Percentiles rank a stretch among this genome's conserved stretches.
Conservation (phyloP, 2,888 invertebrate genomes). For the Machimus atricapillus region DNA sequence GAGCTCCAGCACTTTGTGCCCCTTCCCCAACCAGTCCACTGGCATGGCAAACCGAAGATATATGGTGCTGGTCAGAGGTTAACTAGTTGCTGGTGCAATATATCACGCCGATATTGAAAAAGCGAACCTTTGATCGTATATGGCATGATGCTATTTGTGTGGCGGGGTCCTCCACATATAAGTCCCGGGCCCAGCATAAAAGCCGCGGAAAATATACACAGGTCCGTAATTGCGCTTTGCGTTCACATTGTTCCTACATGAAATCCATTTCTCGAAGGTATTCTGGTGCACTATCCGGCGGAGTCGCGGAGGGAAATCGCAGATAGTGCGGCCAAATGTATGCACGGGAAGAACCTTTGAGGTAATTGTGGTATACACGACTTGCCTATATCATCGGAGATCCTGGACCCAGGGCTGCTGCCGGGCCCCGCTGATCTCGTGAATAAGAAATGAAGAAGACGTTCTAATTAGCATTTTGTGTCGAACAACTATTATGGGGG, state of each 20-base stretch:
- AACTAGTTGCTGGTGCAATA: conserved; percentile 47
- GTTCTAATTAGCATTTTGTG: conserved; percentile 45
- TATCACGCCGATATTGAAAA: conserved; percentile 46
- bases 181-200: neutral
- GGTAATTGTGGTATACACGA: conserved; percentile 44
- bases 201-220: neutral
- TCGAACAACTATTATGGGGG: conserved; percentile 40
- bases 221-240: conserved; percentile 21
- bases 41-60: conserved; percentile 33
- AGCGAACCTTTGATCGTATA: conserved; percentile 31
- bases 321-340: conserved; percentile 37
- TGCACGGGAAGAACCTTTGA: conserved; percentile 35
- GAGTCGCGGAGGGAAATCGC: conserved; percentile 22
- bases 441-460: conserved; percentile 37
- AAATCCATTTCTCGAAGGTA: conserved; percentile 41
- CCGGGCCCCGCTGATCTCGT: neutral
- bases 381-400: conserved; percentile 33
- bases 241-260: conserved; percentile 40
- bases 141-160: conserved; percentile 27
- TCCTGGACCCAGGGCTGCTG: neutral
- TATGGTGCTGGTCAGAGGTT: conserved; percentile 45
- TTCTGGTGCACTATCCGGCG: neutral
- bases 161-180: conserved; percentile 18
- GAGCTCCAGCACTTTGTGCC: neutral
- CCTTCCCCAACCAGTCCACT: neutral